Percentiles rank a stretch among this genome's conserved stretches.
Conservation (phyloP, 2,113 vertebrate genomes). For the Thunnus maccoyii region DNA sequence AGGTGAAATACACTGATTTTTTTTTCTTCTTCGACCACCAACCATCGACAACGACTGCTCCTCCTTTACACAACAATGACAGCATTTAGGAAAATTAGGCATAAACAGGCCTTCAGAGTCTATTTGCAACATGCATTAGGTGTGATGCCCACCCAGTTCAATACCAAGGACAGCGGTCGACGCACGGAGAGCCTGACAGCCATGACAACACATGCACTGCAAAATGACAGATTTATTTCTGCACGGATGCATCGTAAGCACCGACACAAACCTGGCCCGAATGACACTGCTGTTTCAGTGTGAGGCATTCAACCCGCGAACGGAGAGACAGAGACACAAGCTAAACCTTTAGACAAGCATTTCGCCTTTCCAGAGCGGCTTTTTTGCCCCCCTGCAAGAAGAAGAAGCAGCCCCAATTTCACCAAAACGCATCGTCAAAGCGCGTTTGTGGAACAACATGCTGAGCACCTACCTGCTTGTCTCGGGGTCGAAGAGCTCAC, state of each 20-base stretch:
- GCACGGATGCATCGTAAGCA: slow-evolving; percentile 49
- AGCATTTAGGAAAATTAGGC: not conserved
- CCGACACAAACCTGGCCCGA: slow-evolving; percentile 41
- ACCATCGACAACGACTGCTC: slow-evolving; percentile 22
- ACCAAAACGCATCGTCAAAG: slow-evolving; percentile 22
- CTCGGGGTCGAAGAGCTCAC: slow-evolving; percentile 71
- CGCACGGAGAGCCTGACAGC: slow-evolving; percentile 71
- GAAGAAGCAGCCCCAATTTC: slow-evolving; percentile 35
- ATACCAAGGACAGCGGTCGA: slow-evolving; percentile 84
- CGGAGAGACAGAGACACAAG: not conserved
- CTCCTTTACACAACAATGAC: not conserved
- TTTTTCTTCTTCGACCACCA: slow-evolving; percentile 4
- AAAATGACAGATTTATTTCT: slow-evolving; percentile 60
- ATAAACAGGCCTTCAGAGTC: slow-evolving; percentile 10
- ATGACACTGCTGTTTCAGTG: slow-evolving; percentile 67
- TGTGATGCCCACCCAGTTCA: slow-evolving; percentile 76
- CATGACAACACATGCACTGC: slow-evolving; percentile 72
- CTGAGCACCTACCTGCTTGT: slow-evolving; percentile 73
- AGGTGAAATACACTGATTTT: slow-evolving; percentile 17
- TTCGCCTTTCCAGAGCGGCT: slow-evolving; percentile 43
- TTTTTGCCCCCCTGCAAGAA: slow-evolving; percentile 51
- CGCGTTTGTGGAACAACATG: slow-evolving; percentile 15
- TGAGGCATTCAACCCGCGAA: not conserved
- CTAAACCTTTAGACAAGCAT: slow-evolving; percentile 27
- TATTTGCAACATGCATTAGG: slow-evolving; percentile 36